Evolutionary conservation across 2,113 vertebrate species (phyloP).

Genomic region (Pelecanoides urinatrix): DNA sequence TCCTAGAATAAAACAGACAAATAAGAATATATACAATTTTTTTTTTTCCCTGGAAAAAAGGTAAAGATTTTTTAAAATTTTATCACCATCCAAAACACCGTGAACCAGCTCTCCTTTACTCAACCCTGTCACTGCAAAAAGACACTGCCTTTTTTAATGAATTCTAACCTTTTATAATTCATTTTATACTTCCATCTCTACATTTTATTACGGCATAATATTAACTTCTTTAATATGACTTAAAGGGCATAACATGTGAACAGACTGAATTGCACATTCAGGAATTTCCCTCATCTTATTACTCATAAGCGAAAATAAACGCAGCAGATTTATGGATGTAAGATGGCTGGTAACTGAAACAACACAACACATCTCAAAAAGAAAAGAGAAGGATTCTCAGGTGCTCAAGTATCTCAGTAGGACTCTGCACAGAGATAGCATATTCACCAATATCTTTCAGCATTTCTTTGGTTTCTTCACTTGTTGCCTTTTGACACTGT

Average conservation of each 20-base stretch:
- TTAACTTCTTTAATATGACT: not conserved
- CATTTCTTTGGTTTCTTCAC: not conserved
- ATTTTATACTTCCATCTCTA: not conserved
- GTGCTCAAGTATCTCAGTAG: not conserved
- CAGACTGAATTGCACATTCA: not conserved
- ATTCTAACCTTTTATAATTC: not conserved
- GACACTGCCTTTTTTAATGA: not conserved
- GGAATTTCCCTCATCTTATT: not conserved
- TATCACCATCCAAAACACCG: not conserved
- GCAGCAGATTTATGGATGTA: not conserved
- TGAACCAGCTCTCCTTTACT: not conserved
- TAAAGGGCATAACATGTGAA: not conserved
- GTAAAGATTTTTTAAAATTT: not conserved
- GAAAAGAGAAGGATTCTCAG: not conserved
- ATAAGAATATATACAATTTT: not conserved
- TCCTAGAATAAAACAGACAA: not conserved
- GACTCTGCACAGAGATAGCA: not conserved
- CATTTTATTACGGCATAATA: not conserved
- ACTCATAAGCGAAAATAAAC: not conserved
- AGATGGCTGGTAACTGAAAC: not conserved
- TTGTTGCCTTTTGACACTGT: not conserved
- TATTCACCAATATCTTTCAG: not conserved
- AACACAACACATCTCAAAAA: not conserved
- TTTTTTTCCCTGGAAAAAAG: not conserved
- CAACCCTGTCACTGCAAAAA: not conserved